phyloP scores from a whole-genome alignment of 2,888 invertebrate species.

The Pammene fasciana region DNA sequence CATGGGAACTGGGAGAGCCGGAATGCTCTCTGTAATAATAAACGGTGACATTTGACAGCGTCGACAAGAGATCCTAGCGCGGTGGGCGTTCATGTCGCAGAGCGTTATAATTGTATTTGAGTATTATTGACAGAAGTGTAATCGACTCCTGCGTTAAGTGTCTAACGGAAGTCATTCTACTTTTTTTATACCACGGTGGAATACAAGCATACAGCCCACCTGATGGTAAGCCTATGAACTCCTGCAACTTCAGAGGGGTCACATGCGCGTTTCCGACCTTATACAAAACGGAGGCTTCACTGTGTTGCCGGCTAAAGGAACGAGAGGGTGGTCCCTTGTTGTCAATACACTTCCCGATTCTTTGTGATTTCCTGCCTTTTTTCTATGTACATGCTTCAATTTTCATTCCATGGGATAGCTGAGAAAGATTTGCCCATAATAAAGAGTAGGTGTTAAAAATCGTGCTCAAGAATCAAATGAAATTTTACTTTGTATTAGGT shows the following conservation, averaged over 20 bases:
- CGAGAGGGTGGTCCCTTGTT: too few relatives aligned
- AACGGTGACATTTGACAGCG: conserved; percentile 44
- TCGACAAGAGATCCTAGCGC: not conserved
- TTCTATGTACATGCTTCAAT: not conserved
- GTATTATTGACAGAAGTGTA: not conserved
- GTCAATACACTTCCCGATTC: not conserved
- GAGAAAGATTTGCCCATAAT: not conserved
- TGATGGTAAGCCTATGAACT: too few relatives aligned
- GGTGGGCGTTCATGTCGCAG: conserved; percentile 21
- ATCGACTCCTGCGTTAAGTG: too few relatives aligned
- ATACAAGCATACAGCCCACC: too few relatives aligned
- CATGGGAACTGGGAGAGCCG: conserved; percentile 69
- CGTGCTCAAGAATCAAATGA: not conserved
- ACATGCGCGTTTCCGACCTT: too few relatives aligned
- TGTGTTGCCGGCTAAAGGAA: too few relatives aligned
- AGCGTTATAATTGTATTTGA: not conserved
- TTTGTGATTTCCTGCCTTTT: not conserved
- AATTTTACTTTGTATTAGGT: too few relatives aligned
- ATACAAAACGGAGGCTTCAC: too few relatives aligned
- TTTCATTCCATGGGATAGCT: not conserved
- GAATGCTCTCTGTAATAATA: conserved; percentile 47
- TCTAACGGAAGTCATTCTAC: too few relatives aligned
- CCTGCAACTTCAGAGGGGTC: too few relatives aligned
- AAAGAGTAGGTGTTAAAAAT: not conserved
- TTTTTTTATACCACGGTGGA: not conserved